These are phyloP conservation scores for Sinonovacula constricta DNA, from an alignment of 1,140 invertebrate species.

Conservation along the genomic window DNA sequence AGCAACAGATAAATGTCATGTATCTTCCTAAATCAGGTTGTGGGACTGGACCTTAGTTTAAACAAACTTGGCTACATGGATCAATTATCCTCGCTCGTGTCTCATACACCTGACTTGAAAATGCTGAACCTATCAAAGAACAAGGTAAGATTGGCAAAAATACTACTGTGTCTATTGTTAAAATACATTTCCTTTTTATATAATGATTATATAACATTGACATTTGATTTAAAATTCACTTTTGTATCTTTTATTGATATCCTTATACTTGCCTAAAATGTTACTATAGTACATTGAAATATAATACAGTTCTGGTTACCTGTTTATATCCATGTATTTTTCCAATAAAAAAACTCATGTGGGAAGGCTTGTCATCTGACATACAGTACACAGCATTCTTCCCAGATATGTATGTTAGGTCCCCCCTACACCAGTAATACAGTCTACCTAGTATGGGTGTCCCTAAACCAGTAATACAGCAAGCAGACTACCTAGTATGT, in stretches of 20 bases:
- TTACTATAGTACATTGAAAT: background rate
- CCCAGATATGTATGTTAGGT: no score
- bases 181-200: background rate
- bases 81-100: slow-evolving; percentile 82
- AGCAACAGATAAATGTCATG: no score
- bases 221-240: background rate
- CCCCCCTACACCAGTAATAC: no score
- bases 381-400: no score
- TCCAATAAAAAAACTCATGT: no score
- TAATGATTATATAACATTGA: background rate
- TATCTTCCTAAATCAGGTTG: slow-evolving; percentile 79
- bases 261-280: background rate
- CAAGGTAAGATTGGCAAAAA: slow-evolving; percentile 83
- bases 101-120: slow-evolving; percentile 86
- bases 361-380: no score
- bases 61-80: slow-evolving; percentile 87
- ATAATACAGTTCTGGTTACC: background rate
- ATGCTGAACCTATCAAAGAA: slow-evolving; percentile 91
- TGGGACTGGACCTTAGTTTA: slow-evolving; percentile 89
- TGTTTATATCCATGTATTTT: no score
- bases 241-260: background rate
- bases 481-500: no score
- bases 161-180: background rate
- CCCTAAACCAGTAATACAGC: no score
- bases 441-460: no score